phyloP scores from a whole-genome alignment of 2,113 vertebrate genomes.

The Amblyopsis rosae region DNA sequence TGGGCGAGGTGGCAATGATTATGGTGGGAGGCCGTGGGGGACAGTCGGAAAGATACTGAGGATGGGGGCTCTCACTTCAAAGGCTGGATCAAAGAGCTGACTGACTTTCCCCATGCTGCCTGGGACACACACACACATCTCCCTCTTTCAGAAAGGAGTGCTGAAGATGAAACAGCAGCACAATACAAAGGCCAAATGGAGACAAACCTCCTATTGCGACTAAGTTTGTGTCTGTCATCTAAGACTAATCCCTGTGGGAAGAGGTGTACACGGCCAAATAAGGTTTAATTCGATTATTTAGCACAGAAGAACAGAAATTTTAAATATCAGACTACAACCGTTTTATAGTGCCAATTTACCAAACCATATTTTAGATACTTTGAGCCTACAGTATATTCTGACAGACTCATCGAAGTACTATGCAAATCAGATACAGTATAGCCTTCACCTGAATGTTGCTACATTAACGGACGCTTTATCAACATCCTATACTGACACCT shows the following conservation, averaged over 20 bases:
- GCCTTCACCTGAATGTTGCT: background rate
- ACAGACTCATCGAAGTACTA: background rate
- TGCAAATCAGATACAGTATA: background rate
- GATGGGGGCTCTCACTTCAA: conserved; percentile 67
- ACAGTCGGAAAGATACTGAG: conserved; percentile 43
- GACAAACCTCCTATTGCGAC: conserved; percentile 39
- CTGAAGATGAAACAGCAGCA: conserved; percentile 43
- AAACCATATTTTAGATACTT: background rate
- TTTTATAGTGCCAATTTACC: background rate
- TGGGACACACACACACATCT: conserved; percentile 24
- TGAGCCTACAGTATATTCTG: background rate
- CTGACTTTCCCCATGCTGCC: conserved; percentile 15
- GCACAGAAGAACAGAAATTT: too few relatives aligned
- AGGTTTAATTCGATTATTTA: background rate
- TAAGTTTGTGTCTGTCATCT: conserved; percentile 25
- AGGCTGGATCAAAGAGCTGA: conserved; percentile 56
- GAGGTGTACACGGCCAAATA: conserved; percentile 24
- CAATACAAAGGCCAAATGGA: conserved; percentile 55
- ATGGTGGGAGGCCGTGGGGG: conserved; percentile 5
- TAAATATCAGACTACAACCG: too few relatives aligned
- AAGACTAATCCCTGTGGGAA: conserved; percentile 57
- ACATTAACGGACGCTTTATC: background rate
- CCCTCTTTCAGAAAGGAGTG: conserved; percentile 19
- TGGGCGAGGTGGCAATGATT: conserved; percentile 23
- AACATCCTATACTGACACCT: conserved; percentile 56